A percentile compares a stretch with the other conserved stretches of the same genome.
These are phyloP conservation scores for Drosophila tani DNA, from an alignment of 1,140 invertebrate species.

Conservation along the genomic window DNA sequence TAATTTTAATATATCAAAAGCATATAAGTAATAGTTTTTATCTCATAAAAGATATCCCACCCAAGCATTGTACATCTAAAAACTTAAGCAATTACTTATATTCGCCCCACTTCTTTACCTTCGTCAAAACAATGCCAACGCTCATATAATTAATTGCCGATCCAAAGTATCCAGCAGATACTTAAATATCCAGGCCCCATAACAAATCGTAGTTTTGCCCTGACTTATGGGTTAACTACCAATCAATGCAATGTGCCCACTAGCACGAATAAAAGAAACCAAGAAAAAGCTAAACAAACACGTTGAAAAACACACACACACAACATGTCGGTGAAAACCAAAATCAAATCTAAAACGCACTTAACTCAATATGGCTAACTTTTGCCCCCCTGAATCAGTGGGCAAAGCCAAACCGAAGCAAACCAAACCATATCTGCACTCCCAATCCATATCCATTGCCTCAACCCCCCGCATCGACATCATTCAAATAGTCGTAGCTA, in stretches of 20 bases:
- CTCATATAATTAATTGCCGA: slow-evolving; percentile 8
- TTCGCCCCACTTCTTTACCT: slow-evolving; percentile 2
- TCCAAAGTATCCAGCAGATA: slow-evolving; percentile 9
- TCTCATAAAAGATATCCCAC: neutral
- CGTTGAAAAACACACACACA: neutral
- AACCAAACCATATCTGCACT: slow-evolving; percentile 5
- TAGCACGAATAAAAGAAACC: neutral
- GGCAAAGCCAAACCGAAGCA: neutral
- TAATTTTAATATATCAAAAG: too few relatives aligned
- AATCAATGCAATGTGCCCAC: slow-evolving; percentile 34
- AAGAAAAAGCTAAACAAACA: slow-evolving; percentile 2
- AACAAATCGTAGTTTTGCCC: slow-evolving; percentile 14
- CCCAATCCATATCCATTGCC: neutral
- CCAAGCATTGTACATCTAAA: neutral
- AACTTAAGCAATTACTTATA: slow-evolving; percentile 6
- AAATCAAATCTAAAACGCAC: slow-evolving; percentile 61
- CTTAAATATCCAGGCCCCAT: neutral
- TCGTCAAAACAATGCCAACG: neutral
- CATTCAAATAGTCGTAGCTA: slow-evolving; percentile 76
- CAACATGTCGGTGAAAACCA: slow-evolving; percentile 32
- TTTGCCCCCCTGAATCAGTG: slow-evolving; percentile 20
- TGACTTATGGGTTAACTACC: slow-evolving; percentile 52
- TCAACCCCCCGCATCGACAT: slow-evolving; percentile 48
- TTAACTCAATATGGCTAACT: slow-evolving; percentile 57
- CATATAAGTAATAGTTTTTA: neutral